phyloP scores from a whole-genome alignment of 2,888 invertebrate species.

The Lepidocyrtinus sp. region DNA sequence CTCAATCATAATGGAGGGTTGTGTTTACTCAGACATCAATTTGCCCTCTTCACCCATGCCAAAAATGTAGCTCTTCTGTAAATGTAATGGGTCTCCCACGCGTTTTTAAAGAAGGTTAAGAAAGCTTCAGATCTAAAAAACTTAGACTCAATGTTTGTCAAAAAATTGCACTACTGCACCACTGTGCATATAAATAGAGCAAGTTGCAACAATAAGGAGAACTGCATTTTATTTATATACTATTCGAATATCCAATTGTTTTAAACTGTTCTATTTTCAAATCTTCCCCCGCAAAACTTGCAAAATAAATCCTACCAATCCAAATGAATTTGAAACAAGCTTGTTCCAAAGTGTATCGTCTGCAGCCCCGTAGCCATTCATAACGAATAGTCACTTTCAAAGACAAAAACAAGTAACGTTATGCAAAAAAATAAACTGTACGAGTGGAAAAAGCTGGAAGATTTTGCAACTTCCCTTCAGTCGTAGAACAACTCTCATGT shows the following conservation, averaged over 20 bases:
- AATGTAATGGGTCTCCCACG: neutral
- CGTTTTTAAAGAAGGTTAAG: too few species aligned
- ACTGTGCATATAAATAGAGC: too few species aligned
- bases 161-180: too few species aligned
- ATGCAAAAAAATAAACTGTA: neutral
- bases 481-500: neutral
- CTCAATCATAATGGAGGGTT: neutral
- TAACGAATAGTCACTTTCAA: neutral
- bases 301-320: too few species aligned
- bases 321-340: neutral
- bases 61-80: neutral
- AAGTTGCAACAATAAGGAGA: too few species aligned
- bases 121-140: too few species aligned
- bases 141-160: too few species aligned
- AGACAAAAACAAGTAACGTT: neutral
- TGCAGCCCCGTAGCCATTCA: too few species aligned
- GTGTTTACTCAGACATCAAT: neutral
- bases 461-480: neutral
- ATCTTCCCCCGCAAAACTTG: too few species aligned
- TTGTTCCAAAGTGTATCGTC: neutral
- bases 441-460: neutral
- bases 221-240: too few species aligned
- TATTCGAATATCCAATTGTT: too few species aligned
- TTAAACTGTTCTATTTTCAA: too few species aligned
- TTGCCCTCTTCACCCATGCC: neutral